These are phyloP conservation scores for Epistrophe grossulariae DNA, from an alignment of 2,888 invertebrate genomes.

Conservation along the genomic window DNA sequence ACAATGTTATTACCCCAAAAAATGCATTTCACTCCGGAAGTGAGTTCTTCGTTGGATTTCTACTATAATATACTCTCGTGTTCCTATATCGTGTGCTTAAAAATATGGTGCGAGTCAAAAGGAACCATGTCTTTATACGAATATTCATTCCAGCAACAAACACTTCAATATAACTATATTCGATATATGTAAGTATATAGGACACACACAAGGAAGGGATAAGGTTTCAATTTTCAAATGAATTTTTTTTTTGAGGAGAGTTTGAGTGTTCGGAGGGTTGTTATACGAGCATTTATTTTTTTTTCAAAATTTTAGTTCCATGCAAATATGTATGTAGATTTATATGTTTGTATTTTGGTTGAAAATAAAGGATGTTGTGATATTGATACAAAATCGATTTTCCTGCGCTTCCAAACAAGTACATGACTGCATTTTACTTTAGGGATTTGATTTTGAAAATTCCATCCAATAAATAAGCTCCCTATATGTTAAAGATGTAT, in stretches of 20 bases:
- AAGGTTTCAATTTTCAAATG: conserved; percentile 33
- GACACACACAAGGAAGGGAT: conserved; percentile 13
- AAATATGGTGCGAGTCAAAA: conserved; percentile 25
- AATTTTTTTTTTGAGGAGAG: conserved; percentile 10
- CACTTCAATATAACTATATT: neutral
- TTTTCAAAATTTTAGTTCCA: conserved; percentile 31
- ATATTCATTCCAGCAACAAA: neutral
- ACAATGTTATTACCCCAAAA: conserved; percentile 71
- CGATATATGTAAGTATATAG: neutral
- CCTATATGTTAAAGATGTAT: neutral
- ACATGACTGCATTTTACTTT: conserved; percentile 25
- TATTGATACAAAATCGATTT: conserved; percentile 58
- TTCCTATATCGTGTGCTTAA: neutral
- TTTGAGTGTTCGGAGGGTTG: neutral
- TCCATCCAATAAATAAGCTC: neutral
- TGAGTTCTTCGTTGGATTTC: conserved; percentile 45
- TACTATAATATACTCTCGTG: neutral
- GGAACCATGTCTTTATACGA: neutral
- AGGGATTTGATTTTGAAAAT: conserved; percentile 1
- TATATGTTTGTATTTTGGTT: conserved; percentile 17
- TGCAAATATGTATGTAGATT: conserved; percentile 44
- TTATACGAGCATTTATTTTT: neutral
- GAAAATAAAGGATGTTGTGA: neutral
- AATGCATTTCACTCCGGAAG: conserved; percentile 70
- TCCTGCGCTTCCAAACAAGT: conserved; percentile 25